Evolutionary conservation across 1,140 invertebrate genomes (phyloP).

Genomic region (Atopsyche davidsoni): DNA sequence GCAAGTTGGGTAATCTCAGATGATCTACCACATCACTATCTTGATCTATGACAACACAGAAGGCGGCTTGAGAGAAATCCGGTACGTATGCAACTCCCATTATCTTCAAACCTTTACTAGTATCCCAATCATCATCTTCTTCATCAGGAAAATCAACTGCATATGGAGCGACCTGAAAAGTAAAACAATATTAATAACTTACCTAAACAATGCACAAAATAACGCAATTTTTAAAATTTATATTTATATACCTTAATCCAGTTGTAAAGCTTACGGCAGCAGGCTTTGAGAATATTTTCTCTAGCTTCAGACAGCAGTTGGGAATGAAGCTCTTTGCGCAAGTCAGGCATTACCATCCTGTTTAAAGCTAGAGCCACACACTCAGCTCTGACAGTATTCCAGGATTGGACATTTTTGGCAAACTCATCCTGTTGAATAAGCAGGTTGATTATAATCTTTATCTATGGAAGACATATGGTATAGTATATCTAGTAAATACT

Average conservation of each 20-base stretch:
- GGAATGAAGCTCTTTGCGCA: conserved; percentile 80
- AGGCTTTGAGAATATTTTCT: conserved; percentile 80
- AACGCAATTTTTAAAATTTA: background rate
- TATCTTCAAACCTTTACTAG: conserved; percentile 76
- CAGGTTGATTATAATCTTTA: background rate
- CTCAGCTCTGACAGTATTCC: conserved; percentile 85
- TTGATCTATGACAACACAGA: conserved; percentile 77
- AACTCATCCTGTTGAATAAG: conserved; percentile 77
- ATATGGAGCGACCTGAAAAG: conserved; percentile 82
- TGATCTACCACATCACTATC: conserved; percentile 92
- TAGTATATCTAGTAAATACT: too few species aligned
- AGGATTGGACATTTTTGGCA: conserved; percentile 90
- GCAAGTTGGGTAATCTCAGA: conserved; percentile 75
- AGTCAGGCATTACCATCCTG: conserved; percentile 82
- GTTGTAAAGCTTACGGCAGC: conserved; percentile 76
- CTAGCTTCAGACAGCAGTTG: conserved; percentile 82
- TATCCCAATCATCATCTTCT: conserved; percentile 89
- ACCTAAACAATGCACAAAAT: conserved; percentile 4
- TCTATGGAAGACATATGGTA: too few species aligned
- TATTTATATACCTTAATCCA: conserved; percentile 61
- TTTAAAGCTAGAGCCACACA: conserved; percentile 84
- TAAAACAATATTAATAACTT: conserved; percentile 3
- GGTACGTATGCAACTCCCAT: conserved; percentile 85
- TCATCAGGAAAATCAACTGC: conserved; percentile 69
- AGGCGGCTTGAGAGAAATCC: conserved; percentile 81